These are phyloP conservation scores for Poicephalus gulielmi DNA, from an alignment of 2,113 vertebrate species.

Conservation along the genomic window DNA sequence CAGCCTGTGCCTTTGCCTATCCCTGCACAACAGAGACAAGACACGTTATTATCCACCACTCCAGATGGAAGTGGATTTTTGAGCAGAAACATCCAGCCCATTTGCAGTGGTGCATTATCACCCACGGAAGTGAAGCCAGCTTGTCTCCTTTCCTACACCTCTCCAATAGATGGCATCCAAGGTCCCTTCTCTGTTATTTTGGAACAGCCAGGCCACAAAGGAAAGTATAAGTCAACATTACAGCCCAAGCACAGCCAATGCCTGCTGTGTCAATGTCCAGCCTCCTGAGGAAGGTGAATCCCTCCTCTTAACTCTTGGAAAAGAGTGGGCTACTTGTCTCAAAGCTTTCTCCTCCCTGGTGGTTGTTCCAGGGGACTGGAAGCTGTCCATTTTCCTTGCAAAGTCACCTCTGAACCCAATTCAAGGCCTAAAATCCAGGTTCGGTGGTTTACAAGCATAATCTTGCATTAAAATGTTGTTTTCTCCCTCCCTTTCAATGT, in stretches of 20 bases:
- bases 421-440: neutral
- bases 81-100: neutral
- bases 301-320: neutral
- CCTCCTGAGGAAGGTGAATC: neutral
- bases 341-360: neutral
- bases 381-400: neutral
- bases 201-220: neutral
- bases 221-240: neutral
- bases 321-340: neutral
- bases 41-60: neutral
- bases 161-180: constrained; percentile 6
- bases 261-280: neutral
- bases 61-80: neutral
- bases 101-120: neutral
- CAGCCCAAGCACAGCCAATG: neutral
- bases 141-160: neutral
- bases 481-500: neutral
- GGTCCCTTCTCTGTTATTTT: neutral
- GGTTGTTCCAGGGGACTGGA: neutral
- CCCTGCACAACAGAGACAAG: neutral
- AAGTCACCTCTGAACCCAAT: neutral
- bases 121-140: neutral
- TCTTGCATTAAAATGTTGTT: neutral
- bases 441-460: neutral
- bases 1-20: neutral